phyloP scores from a whole-genome alignment of 2,888 invertebrate genomes.

The Biston betularia region DNA sequence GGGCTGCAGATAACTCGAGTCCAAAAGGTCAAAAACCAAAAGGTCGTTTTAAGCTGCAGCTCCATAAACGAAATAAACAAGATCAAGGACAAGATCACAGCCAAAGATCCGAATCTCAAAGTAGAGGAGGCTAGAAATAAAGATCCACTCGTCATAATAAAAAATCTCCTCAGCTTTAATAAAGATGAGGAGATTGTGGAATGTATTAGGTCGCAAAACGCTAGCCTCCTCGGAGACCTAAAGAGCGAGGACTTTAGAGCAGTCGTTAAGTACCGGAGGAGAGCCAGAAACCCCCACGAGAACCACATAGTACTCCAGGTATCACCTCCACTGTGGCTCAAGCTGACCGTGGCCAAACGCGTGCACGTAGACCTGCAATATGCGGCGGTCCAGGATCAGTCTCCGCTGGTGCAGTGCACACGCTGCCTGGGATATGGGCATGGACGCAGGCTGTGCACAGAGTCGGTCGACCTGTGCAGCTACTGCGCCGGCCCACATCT shows the following conservation, averaged over 20 bases:
- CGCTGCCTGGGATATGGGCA: no score
- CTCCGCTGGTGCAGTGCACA: no score
- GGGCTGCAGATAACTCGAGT: slow-evolving; percentile 6
- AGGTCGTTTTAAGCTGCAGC: slow-evolving; percentile 20
- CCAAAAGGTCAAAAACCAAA: slow-evolving; percentile 21
- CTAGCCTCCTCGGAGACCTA: not conserved
- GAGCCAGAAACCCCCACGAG: no score
- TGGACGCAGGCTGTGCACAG: no score
- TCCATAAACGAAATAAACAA: slow-evolving; percentile 6
- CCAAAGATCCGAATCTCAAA: not conserved
- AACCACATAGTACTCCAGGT: no score
- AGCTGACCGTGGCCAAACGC: no score
- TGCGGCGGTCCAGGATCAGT: no score
- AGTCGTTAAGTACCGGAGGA: not conserved
- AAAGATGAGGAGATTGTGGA: not conserved
- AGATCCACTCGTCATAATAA: slow-evolving; percentile 18
- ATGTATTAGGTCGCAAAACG: not conserved
- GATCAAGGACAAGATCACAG: not conserved
- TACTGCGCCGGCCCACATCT: no score
- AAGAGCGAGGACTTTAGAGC: not conserved
- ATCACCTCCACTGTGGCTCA: no score
- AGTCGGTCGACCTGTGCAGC: no score
- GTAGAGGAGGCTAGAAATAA: slow-evolving; percentile 12
- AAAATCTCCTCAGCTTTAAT: not conserved
- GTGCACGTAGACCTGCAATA: no score